phyloP scores from a whole-genome alignment of 2,113 vertebrate genomes.

The Zosterops hypoxanthus region DNA sequence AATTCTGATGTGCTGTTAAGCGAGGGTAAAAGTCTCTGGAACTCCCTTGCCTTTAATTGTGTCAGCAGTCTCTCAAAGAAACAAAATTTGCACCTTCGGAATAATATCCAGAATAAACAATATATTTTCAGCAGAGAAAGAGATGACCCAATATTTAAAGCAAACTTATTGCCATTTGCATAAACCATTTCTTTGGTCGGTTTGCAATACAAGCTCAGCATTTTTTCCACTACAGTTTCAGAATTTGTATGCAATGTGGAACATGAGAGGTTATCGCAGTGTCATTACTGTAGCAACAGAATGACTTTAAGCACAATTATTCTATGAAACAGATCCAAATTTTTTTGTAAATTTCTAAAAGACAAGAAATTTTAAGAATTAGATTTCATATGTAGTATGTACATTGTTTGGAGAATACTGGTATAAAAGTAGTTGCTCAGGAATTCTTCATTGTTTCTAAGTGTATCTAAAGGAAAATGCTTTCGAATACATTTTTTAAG shows the following conservation, averaged over 20 bases:
- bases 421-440: slow-evolving; percentile 59
- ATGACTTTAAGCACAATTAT: slow-evolving; percentile 48
- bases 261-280: not conserved
- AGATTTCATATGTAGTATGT: not conserved
- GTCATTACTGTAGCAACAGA: slow-evolving; percentile 15
- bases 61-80: not conserved
- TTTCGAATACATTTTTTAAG: slow-evolving; percentile 38
- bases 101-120: not conserved
- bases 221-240: not conserved
- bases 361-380: not conserved
- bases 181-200: not conserved
- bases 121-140: not conserved
- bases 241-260: not conserved
- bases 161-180: not conserved
- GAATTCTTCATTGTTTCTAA: slow-evolving; percentile 61
- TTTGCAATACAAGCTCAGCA: not conserved
- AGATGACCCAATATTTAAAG: not conserved
- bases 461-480: slow-evolving; percentile 42
- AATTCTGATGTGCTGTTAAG: not conserved
- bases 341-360: slow-evolving; percentile 38
- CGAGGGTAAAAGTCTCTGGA: not conserved
- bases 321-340: slow-evolving; percentile 5
- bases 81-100: not conserved
- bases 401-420: slow-evolving; percentile 18
- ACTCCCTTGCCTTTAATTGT: not conserved